Percentiles rank a stretch among this genome's conserved stretches.
Conservation (phyloP, 2,113 vertebrate genomes). For the Forbesichthys agassizii region DNA sequence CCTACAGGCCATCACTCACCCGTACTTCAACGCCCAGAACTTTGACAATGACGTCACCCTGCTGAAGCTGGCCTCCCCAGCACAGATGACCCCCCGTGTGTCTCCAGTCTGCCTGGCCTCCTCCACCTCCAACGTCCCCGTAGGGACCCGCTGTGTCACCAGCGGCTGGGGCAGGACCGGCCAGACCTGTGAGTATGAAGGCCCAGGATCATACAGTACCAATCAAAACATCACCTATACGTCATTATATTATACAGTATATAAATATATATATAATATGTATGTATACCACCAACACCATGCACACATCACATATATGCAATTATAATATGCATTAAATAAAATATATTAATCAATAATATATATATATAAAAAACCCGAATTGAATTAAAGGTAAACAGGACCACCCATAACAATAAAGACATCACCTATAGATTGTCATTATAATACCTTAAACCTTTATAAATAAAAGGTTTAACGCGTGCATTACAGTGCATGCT, state of each 20-base stretch:
- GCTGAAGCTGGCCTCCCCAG: constrained; percentile 77
- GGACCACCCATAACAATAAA: too few species aligned
- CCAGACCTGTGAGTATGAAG: constrained; percentile 65
- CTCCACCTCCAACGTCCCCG: constrained; percentile 63
- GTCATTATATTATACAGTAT: too few species aligned
- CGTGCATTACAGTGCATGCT: too few species aligned
- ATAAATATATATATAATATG: neutral
- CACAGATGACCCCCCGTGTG: constrained; percentile 55
- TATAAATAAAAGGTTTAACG: too few species aligned
- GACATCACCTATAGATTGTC: neutral
- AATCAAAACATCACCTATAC: neutral
- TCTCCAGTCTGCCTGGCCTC: constrained; percentile 80
- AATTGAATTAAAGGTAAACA: too few species aligned
- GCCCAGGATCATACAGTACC: neutral
- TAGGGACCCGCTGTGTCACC: constrained; percentile 77
- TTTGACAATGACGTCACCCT: constrained; percentile 81
- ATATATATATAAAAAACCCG: neutral
- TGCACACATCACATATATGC: neutral
- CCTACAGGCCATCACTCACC: constrained; percentile 81
- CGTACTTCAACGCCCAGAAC: constrained; percentile 69
- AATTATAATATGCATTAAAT: neutral
- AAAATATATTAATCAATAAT: neutral
- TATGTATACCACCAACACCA: neutral
- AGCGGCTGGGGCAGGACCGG: constrained; percentile 83
- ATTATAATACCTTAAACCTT: neutral